Percentiles rank a stretch among this genome's conserved stretches.
Conservation (phyloP, 2,113 vertebrate species). For the Apistogramma diplotaenia region DNA sequence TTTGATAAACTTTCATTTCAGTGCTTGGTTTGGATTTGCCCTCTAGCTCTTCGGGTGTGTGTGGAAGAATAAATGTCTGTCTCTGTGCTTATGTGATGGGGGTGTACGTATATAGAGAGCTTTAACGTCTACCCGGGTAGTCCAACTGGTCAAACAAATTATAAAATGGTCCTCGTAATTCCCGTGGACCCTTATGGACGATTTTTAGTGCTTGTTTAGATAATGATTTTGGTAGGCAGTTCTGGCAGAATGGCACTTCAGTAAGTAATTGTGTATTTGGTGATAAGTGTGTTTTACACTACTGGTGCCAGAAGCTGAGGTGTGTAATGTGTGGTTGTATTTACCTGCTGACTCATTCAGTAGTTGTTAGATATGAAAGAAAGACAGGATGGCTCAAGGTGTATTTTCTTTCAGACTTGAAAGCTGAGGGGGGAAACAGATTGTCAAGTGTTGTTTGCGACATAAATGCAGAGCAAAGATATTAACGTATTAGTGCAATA, state of each 20-base stretch:
- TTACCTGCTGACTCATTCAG: background rate
- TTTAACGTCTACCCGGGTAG: too few species aligned
- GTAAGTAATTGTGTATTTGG: background rate
- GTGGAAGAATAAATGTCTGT: background rate
- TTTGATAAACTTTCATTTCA: background rate
- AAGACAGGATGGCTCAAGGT: background rate
- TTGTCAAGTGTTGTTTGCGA: conserved; percentile 1
- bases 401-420: background rate
- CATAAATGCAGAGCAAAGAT: conserved; percentile 19
- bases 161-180: background rate
- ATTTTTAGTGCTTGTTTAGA: background rate
- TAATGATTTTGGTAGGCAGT: background rate
- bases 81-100: background rate
- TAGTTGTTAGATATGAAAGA: background rate
- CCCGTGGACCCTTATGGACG: background rate
- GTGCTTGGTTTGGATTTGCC: background rate
- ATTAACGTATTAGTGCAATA: background rate
- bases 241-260: background rate
- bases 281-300: background rate
- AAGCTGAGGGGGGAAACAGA: background rate
- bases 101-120: background rate
- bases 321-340: background rate
- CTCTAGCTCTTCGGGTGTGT: background rate
- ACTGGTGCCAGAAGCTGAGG: background rate
- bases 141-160: background rate